Evolutionary conservation across 2,797 vertebrate genomes (phyloP).

Genomic region (Chiropotes sagulatus): DNA sequence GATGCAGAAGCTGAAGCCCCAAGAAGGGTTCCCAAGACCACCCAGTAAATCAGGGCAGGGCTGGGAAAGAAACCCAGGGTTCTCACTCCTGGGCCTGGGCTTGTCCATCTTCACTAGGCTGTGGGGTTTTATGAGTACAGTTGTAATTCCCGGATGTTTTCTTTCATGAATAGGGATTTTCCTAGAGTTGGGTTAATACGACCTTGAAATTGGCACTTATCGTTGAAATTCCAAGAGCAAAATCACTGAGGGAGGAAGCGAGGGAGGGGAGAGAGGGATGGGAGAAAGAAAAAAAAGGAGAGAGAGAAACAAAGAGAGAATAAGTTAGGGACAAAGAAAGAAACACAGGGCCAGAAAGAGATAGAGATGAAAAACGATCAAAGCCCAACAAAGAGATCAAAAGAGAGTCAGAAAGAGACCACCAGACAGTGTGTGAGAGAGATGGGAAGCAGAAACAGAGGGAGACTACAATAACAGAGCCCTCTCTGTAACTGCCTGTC

Average conservation of each 20-base stretch:
- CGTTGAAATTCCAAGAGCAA: conserved; percentile 34
- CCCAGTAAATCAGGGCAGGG: neutral
- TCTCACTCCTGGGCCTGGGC: neutral
- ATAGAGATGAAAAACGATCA: neutral
- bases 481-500: neutral
- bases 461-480: neutral
- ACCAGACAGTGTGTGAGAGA: neutral
- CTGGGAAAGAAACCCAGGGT: neutral
- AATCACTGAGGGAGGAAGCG: neutral
- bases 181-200: neutral
- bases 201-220: neutral
- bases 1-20: neutral
- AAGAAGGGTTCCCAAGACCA: neutral
- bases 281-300: neutral
- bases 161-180: conserved; percentile 8
- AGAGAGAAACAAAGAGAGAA: neutral
- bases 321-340: neutral
- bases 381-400: neutral
- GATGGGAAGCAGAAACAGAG: neutral
- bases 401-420: neutral
- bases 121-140: neutral
- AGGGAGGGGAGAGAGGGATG: too few species aligned
- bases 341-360: neutral
- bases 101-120: neutral
- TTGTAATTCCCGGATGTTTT: neutral